Conservation (phyloP, 2,888 invertebrate genomes). For the Pseudanteris insignis region DNA sequence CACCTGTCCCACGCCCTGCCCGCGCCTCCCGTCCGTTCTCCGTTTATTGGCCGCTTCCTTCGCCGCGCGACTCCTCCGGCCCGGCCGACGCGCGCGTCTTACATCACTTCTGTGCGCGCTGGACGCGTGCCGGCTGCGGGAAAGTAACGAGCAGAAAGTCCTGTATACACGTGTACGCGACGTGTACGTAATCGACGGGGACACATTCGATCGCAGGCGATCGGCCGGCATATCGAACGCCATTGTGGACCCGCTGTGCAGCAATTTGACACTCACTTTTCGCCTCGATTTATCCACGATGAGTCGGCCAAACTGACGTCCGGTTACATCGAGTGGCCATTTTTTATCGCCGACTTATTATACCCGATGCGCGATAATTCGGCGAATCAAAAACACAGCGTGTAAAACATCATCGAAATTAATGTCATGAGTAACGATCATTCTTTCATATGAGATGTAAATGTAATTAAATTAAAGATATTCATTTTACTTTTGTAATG, state of each 20-base stretch:
- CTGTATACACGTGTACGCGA: conserved; percentile 36
- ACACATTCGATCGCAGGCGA: conserved; percentile 27
- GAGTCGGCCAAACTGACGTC: conserved; percentile 3
- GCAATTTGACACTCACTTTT: conserved; percentile 26
- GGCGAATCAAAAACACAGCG: no score
- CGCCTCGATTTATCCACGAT: conserved; percentile 19
- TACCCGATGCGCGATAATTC: no score
- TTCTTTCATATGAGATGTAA: neutral
- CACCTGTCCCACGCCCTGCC: conserved; percentile 62
- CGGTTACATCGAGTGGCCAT: neutral
- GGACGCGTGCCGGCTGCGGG: conserved; percentile 52
- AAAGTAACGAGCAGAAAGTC: conserved; percentile 46
- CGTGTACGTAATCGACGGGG: conserved; percentile 32
- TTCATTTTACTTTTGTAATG: no score
- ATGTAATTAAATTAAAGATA: no score
- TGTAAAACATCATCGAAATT: no score
- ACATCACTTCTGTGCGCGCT: conserved; percentile 45
- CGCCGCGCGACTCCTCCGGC: conserved; percentile 33
- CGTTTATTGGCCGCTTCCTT: conserved; percentile 43
- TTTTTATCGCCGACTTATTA: no score
- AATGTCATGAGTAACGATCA: no score
- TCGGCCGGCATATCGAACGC: conserved; percentile 28
- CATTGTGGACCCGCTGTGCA: conserved; percentile 22
- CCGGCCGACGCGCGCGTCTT: conserved; percentile 41
- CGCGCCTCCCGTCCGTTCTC: conserved; percentile 40